Base-by-base conservation (phyloP, 1,140 invertebrate species). In the Lepidotrigona ventralis region DNA sequence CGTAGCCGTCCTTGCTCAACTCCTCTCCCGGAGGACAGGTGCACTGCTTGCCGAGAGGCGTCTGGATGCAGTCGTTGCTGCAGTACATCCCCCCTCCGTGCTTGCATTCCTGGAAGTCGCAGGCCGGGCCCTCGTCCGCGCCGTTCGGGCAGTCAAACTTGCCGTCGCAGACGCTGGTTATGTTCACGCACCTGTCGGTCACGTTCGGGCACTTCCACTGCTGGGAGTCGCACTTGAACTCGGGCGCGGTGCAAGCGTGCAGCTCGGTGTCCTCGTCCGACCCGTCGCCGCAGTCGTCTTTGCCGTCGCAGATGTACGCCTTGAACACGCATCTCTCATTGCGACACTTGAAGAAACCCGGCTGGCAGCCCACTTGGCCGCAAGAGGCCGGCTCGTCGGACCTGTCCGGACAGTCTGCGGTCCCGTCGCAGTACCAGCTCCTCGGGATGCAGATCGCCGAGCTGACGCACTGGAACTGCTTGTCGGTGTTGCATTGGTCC, bases 361-460 rank as follows among this genome's bases (percentile, higher is more conserved):
- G 94, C 29, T 96, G 96, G 91, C 96, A 98, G 54, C 96, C 95
- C 63, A 96, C 95, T 89, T 97, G 95, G 83, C 98, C 97, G 93
- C 98, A 99, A 11, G 96, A 96, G 6, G 96, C 93, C 2, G 97
- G 97, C 93, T 99, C 99, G 93, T 99, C 99, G 0, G 97, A 98
- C 85, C 96, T 95, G 92, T 99, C 98, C 85, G 97, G 97, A 93
- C 99, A 99, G 93, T 99, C 98, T 14, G 96, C 95, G 29, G 97
- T 97, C 84, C 98, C 98, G 94, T 99, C 99, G 91, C 99, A 99
- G 85, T 98, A 97, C 98, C 98, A 99, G 11, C 97, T 96, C 85
- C 96, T 96, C 0, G 98, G 98, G 73, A 99, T 98, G 90, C 99
- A 99, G 83, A 98, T 97, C 8, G 97, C 97, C 0, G 97, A 97